These are phyloP conservation scores for Diadophis punctatus DNA, from an alignment of 2,113 vertebrate genomes.

Conservation along the genomic window DNA sequence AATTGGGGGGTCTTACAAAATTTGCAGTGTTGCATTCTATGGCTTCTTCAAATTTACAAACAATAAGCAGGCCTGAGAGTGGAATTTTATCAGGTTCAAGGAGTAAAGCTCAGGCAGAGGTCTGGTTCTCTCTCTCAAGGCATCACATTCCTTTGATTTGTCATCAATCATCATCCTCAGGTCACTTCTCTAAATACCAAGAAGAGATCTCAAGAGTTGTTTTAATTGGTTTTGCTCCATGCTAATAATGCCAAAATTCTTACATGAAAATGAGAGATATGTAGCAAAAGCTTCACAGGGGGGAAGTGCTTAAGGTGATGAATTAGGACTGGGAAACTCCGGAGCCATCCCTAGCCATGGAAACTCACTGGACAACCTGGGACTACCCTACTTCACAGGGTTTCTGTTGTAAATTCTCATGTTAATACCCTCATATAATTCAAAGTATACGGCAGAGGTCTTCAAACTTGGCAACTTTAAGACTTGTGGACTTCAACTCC, in stretches of 20 bases:
- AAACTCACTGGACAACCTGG: not conserved
- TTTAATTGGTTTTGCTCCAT: slow-evolving; percentile 1
- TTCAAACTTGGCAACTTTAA: no score
- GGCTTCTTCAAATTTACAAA: not conserved
- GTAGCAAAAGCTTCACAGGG: not conserved
- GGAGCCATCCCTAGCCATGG: not conserved
- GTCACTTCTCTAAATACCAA: slow-evolving; percentile 10
- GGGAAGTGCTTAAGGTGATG: not conserved
- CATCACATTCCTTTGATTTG: not conserved
- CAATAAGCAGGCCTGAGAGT: not conserved
- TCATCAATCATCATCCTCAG: slow-evolving; percentile 7
- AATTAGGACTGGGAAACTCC: not conserved
- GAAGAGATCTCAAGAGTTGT: not conserved
- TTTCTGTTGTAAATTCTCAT: not conserved
- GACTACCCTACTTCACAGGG: not conserved
- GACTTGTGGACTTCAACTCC: no score
- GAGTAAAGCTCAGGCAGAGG: not conserved
- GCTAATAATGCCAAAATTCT: not conserved
- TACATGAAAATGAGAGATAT: not conserved
- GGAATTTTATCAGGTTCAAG: not conserved
- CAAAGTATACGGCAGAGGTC: no score
- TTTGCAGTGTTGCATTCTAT: not conserved
- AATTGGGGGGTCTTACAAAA: not conserved
- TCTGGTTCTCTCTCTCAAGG: not conserved
- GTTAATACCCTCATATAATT: not conserved